Conservation (phyloP, 35 echinoderm and acorn worm species). For the Heliocidaris tuberculata region DNA sequence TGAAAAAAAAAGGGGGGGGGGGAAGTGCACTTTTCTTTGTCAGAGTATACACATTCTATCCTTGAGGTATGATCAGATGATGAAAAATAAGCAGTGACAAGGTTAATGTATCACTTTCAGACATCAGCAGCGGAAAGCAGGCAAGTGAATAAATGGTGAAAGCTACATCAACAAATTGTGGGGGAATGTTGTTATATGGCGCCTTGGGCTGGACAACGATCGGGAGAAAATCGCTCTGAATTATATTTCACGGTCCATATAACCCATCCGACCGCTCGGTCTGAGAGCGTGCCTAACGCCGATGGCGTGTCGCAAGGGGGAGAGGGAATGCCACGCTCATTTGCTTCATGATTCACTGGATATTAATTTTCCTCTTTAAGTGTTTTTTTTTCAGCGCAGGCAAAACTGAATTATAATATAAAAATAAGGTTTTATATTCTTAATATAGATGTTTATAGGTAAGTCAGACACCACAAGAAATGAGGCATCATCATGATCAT, state of each 20-base stretch:
- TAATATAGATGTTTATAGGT: too few relatives aligned
- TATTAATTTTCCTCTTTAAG: background rate
- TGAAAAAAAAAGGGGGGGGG: too few relatives aligned
- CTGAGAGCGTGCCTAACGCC: background rate
- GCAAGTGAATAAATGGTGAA: background rate
- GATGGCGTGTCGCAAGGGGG: background rate
- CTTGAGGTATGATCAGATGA: background rate
- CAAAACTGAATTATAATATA: too few relatives aligned
- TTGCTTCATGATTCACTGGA: background rate
- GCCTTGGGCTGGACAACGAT: background rate
- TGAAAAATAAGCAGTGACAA: background rate
- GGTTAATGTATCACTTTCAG: background rate
- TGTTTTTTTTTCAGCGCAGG: too few relatives aligned
- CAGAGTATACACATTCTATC: too few relatives aligned
- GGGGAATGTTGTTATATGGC: background rate
- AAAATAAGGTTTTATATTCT: too few relatives aligned
- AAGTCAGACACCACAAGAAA: too few relatives aligned
- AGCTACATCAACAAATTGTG: background rate
- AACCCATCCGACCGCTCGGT: background rate
- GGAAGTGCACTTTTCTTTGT: too few relatives aligned
- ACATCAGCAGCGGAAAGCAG: background rate
- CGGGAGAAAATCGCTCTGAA: background rate
- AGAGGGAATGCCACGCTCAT: background rate
- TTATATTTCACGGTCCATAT: background rate
- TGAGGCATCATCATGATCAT: too few relatives aligned